These are phyloP conservation scores for Amphiprion clarkii DNA, from an alignment of 2,797 vertebrate genomes.

Conservation along the genomic window DNA sequence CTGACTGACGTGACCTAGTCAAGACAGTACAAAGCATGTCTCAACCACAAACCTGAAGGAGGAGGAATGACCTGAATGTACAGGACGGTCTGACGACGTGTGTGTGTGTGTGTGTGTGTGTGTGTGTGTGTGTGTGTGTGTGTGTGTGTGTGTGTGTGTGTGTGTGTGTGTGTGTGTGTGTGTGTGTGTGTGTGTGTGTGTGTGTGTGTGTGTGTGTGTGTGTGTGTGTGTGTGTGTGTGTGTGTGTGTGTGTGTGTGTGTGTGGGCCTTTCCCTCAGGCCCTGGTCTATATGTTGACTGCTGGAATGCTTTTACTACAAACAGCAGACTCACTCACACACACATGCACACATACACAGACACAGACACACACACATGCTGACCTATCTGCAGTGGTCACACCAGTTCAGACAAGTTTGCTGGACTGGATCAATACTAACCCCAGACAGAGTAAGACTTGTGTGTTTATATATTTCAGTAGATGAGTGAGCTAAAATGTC, in stretches of 20 bases:
- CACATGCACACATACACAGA: constrained; percentile 36
- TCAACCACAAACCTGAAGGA: constrained; percentile 59
- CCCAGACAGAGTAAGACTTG: constrained; percentile 5
- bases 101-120: constrained; percentile 62
- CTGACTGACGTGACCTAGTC: constrained; percentile 1
- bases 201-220: constrained; percentile 60
- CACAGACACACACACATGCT: constrained; percentile 42
- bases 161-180: constrained; percentile 62
- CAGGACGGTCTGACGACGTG: constrained; percentile 36
- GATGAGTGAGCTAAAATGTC: neutral
- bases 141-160: constrained; percentile 61
- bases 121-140: constrained; percentile 63
- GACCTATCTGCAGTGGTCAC: constrained; percentile 54
- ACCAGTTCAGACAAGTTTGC: constrained; percentile 56
- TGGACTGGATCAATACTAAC: constrained; percentile 49
- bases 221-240: constrained; percentile 64
- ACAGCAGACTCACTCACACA: constrained; percentile 49
- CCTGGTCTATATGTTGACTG: constrained; percentile 53
- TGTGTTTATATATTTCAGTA: constrained; percentile 25
- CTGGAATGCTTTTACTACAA: constrained; percentile 75
- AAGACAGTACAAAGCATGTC: constrained; percentile 55
- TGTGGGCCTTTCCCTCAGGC: constrained; percentile 65
- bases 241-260: constrained; percentile 60
- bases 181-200: constrained; percentile 63
- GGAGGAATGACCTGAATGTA: constrained; percentile 76